A percentile compares a stretch with the other conserved stretches of the same genome.
Conservation (phyloP, 2,113 vertebrate genomes). For the Entomyzon cyanotis region DNA sequence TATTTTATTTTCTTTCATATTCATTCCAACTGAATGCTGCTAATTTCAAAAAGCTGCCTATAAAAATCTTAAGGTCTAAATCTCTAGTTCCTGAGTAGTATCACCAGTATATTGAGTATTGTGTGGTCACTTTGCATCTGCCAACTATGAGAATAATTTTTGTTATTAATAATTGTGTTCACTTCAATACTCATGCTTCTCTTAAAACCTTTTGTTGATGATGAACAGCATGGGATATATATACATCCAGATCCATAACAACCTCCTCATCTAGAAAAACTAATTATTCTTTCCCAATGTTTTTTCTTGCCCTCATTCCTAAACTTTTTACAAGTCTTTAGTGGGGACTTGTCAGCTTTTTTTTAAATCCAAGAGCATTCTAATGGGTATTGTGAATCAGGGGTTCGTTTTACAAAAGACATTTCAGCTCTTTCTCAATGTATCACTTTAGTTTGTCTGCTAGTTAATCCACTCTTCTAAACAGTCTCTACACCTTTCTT, state of each 20-base stretch:
- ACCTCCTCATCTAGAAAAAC: neutral
- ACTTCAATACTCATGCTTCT: neutral
- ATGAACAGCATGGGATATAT: neutral
- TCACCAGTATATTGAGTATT: neutral
- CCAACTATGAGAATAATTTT: neutral
- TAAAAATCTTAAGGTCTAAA: neutral
- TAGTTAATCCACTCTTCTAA: neutral
- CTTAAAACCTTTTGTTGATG: neutral
- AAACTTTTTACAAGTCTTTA: neutral
- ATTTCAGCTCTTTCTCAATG: neutral
- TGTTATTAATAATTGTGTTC: neutral
- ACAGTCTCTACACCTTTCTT: neutral
- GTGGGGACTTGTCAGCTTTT: neutral
- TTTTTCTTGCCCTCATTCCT: neutral
- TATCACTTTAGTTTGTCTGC: neutral
- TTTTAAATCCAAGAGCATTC: neutral
- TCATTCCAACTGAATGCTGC: neutral
- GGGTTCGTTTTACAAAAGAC: neutral
- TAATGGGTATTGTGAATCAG: neutral
- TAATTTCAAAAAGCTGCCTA: neutral
- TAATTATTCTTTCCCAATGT: neutral
- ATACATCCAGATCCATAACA: neutral
- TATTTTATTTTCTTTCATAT: neutral
- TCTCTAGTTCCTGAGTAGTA: neutral
- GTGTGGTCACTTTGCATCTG: neutral